Evolutionary conservation across 1,140 invertebrate species (phyloP).

Genomic region (Bombus turneri): DNA sequence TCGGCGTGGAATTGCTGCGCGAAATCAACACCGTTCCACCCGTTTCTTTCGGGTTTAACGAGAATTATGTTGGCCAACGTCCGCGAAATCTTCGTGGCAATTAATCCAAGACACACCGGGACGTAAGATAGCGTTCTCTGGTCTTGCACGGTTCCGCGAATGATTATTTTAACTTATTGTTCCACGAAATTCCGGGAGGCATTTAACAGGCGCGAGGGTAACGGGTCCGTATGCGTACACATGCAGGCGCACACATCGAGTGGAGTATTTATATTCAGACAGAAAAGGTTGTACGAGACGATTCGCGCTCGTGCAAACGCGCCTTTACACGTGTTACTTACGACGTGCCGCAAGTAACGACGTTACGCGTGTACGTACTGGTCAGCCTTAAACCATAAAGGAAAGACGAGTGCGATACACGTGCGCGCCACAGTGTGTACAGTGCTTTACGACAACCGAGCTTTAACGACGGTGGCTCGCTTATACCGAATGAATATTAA

Average conservation of each 20-base stretch:
- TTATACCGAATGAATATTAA: slow-evolving; percentile 62
- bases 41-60: not conserved
- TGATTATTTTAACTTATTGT: slow-evolving; percentile 63
- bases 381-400: slow-evolving; percentile 33
- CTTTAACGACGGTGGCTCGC: slow-evolving; percentile 47
- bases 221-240: not conserved
- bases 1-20: not conserved
- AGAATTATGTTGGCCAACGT: slow-evolving; percentile 13
- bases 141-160: slow-evolving; percentile 49
- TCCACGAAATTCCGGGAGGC: slow-evolving; percentile 58
- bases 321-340: slow-evolving; percentile 66
- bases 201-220: not conserved
- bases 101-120: slow-evolving; percentile 43
- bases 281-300: slow-evolving; percentile 22
- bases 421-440: slow-evolving; percentile 45
- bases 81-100: not conserved
- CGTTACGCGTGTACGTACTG: slow-evolving; percentile 36
- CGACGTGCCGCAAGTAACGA: slow-evolving; percentile 67
- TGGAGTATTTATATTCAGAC: slow-evolving; percentile 60
- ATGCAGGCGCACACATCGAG: not conserved
- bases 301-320: slow-evolving; percentile 58
- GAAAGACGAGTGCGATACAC: slow-evolving; percentile 33
- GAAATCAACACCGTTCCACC: not conserved
- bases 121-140: slow-evolving; percentile 6
- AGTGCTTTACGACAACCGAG: slow-evolving; percentile 58